Base-by-base conservation (phyloP, 2,888 invertebrate genomes). In the Euphydryas editha region DNA sequence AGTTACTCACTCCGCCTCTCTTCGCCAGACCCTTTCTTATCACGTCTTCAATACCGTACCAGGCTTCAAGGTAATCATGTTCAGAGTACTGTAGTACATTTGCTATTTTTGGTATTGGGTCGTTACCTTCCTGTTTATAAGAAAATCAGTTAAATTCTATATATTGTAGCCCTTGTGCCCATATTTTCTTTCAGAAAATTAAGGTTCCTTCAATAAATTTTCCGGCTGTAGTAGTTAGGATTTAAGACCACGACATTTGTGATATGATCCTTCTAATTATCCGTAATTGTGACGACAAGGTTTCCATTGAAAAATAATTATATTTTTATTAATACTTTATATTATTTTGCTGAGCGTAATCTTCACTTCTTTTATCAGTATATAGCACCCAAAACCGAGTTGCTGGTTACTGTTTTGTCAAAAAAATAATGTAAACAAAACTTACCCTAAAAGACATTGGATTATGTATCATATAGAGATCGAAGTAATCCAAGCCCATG, bases 1-100 rank as follows among this genome's bases (percentile, higher is more conserved):
- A 98, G 86, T 98, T 98, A 72, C 97, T 97, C 7, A 98, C 86
- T 0, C 98, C 98, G 72, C 98, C 95, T 58, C 95, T 95, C 75
- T 94, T 95, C 0, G 94, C 94, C 11, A 97, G 86, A 0, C 96
- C 97, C 71, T 93, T 89, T 57, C 93, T 81, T 5, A 95, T 93
- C 18, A 97, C 93, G n/a, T 93, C 89, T 80, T 98, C 98, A 95
- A 98, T 94, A 0, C 94, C 97, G 81, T 94, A 95, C 95, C 96
- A 97, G 0, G 96, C 96, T 73, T 96, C 97, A 36, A 97, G 73
- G 78, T 95, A 97, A 84, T 97, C 96, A 55, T 78, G 69, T 0
- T 81, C 70, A 0, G 91, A 92, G 74, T 85, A 89, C 36, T 90
- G 91, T 0, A 91, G 65, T 0, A 90, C 90, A 37, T 78, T 94